Base-by-base conservation (phyloP, 1,140 invertebrate species). In the Magallana angulata region DNA sequence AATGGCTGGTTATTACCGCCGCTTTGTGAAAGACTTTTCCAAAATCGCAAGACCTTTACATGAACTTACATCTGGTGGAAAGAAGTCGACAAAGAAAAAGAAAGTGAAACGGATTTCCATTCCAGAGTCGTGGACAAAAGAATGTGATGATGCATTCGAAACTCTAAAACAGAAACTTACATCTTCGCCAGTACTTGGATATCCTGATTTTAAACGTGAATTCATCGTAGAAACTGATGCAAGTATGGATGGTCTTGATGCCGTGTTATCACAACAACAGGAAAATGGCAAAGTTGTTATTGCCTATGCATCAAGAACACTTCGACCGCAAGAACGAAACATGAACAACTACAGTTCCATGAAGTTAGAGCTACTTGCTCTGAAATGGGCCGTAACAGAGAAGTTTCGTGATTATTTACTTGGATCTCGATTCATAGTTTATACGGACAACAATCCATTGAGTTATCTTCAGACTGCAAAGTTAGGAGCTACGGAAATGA, bases 151-250 rank as follows among this genome's bases (percentile, higher is more conserved):
- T 16, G 59, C 85, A 59, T 86, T 88, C 58, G 48, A 84, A n/a
- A n/a, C 24, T 36, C 57, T 92, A 1, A 92, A 92, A 87, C 6
- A 85, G 57, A 71, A 30, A 11, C 82, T 92, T 16, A 88, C 80
- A 5, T 84, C 59, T 16, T 57, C 89, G 68, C 92, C 91, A 36
- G 62, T 92, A 6, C 83, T 93, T 59, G 90, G 81, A 11, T 90
- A 85, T 86, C 90, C 91, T 3, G 85, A 90, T 84, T 88, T 88
- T 18, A 86, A 64, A 7, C 62, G 81, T 11, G 85, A 82, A 16
- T 93, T 91, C 60, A 80, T 84, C 57, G 2, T 90, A 11, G 84
- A 92, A 82, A 87, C 82, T 16, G 90, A 93, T 89, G 91, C 24
- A 12, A 56, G 48, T 11, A 16, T 56, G 12, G n/a, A 64, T 9